phyloP scores from a whole-genome alignment of 2,888 invertebrate genomes.

The Heteromurus nitidus region DNA sequence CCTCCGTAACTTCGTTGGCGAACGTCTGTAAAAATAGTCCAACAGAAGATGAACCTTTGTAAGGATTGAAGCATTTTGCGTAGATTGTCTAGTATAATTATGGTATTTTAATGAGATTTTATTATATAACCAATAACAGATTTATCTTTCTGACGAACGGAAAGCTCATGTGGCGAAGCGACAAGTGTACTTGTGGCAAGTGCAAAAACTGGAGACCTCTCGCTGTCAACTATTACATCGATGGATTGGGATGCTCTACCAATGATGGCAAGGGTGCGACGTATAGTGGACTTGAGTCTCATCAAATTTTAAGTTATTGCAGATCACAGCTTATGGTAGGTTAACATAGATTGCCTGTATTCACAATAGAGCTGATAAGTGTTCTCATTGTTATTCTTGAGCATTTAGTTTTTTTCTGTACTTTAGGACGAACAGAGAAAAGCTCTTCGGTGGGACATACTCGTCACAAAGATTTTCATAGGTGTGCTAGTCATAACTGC shows the following conservation, averaged over 20 bases:
- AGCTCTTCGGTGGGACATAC: background rate
- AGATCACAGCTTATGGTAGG: background rate
- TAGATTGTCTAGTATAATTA: background rate
- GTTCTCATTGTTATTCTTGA: background rate
- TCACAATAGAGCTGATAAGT: background rate
- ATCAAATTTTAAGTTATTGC: slow-evolving; percentile 1
- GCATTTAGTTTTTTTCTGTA: background rate
- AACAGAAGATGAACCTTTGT: background rate
- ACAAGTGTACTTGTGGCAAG: background rate
- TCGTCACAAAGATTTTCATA: background rate
- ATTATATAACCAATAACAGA: too few relatives aligned
- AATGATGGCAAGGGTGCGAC: background rate
- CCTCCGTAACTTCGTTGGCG: background rate
- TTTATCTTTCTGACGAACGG: slow-evolving; percentile 20
- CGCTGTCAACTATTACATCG: background rate
- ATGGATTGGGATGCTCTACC: background rate
- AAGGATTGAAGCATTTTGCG: background rate
- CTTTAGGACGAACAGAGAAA: background rate
- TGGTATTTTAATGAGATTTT: background rate
- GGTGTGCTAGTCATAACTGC: background rate
- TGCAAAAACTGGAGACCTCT: slow-evolving; percentile 7
- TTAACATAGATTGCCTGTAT: background rate
- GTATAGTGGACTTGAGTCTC: background rate
- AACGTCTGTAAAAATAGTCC: background rate
- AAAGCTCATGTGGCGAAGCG: slow-evolving; percentile 11